Evolutionary conservation across 2,113 vertebrate species (phyloP).

Genomic region (Phaethon lepturus): DNA sequence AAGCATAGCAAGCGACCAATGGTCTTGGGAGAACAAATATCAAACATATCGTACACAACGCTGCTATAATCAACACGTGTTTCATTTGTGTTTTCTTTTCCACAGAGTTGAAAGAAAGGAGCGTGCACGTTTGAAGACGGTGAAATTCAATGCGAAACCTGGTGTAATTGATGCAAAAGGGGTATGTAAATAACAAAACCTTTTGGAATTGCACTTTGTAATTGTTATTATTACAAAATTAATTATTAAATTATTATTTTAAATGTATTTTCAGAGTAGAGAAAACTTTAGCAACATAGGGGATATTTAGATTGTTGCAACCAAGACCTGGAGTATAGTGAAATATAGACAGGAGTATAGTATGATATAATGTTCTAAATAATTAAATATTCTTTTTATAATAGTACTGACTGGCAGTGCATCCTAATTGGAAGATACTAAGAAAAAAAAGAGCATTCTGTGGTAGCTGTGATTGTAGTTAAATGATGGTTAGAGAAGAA

Average conservation of each 20-base stretch:
- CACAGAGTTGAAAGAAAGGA: slow-evolving; percentile 95
- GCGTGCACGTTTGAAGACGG: slow-evolving; percentile 93
- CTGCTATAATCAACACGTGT: not conserved
- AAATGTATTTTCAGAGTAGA: not conserved
- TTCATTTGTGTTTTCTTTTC: slow-evolving; percentile 38
- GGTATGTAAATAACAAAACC: slow-evolving; percentile 81
- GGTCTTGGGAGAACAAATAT: not conserved
- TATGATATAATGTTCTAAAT: not conserved
- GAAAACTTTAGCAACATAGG: not conserved
- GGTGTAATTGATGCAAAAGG: slow-evolving; percentile 93
- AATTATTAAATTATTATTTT: not conserved
- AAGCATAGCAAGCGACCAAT: not conserved
- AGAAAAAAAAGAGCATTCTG: not conserved
- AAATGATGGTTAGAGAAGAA: not conserved
- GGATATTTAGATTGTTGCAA: not conserved
- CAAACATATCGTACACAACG: accelerated
- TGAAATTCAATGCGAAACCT: slow-evolving; percentile 95
- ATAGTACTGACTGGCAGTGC: not conserved
- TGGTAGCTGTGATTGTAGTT: not conserved
- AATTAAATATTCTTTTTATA: not conserved
- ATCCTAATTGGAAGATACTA: not conserved
- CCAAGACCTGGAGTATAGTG: not conserved
- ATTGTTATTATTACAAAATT: not conserved
- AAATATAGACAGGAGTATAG: not conserved
- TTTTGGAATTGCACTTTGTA: not conserved